phyloP scores from a whole-genome alignment of 2,797 vertebrate species.

The Holocentrus rufus region DNA sequence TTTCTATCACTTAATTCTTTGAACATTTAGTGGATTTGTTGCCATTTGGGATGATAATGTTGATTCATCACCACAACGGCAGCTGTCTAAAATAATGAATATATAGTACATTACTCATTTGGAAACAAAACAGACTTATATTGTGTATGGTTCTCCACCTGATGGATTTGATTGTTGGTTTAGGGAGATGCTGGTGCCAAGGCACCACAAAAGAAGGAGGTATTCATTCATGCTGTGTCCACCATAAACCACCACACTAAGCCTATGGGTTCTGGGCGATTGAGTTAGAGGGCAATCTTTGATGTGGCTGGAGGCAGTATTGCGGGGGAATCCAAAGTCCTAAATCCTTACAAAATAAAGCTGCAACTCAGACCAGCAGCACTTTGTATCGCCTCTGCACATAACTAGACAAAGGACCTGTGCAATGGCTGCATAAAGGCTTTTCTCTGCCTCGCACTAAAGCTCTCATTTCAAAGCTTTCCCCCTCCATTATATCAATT shows the following conservation, averaged over 20 bases:
- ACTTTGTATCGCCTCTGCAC: conserved; percentile 54
- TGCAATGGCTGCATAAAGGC: conserved; percentile 53
- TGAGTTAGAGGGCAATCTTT: conserved; percentile 54
- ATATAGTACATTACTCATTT: conserved; percentile 4
- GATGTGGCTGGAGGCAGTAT: conserved; percentile 54
- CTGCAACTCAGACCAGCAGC: conserved; percentile 44
- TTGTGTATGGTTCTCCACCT: background rate
- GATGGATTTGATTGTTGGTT: conserved; percentile 27
- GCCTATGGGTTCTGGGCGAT: conserved; percentile 43
- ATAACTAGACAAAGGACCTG: conserved; percentile 55
- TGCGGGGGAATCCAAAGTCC: conserved; percentile 54
- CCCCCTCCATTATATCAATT: conserved; percentile 69
- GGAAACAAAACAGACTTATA: background rate
- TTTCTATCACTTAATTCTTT: too few species aligned
- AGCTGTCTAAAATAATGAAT: conserved; percentile 26
- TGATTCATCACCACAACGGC: conserved; percentile 22
- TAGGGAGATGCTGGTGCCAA: conserved; percentile 11
- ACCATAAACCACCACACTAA: conserved; percentile 23
- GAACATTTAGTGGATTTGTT: too few species aligned
- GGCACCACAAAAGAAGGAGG: conserved; percentile 21
- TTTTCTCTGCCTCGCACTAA: conserved; percentile 42
- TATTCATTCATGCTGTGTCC: conserved; percentile 27
- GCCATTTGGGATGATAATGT: background rate
- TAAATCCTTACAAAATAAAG: conserved; percentile 64
- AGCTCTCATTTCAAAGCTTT: conserved; percentile 68